phyloP scores from a whole-genome alignment of 2,888 invertebrate species.

The Andrena haemorrhoa region DNA sequence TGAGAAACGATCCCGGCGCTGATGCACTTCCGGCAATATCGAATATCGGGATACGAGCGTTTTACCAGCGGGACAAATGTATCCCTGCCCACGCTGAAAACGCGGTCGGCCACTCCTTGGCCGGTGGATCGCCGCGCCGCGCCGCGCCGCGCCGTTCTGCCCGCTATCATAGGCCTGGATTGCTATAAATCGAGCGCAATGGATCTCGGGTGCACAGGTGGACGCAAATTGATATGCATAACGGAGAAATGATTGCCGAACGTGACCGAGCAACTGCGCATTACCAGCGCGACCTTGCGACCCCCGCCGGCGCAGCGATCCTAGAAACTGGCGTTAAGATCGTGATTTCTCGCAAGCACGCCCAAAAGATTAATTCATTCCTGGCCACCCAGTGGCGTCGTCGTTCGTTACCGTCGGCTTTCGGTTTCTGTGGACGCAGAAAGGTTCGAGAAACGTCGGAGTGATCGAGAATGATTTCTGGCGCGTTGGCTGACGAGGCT shows the following conservation, averaged over 20 bases:
- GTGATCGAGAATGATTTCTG: too few relatives aligned
- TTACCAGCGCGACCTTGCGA: conserved; percentile 39
- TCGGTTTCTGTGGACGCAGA: too few relatives aligned
- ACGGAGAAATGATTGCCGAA: conserved; percentile 63
- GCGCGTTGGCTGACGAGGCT: too few relatives aligned
- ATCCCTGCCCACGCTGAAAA: conserved; percentile 38
- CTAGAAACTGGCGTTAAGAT: conserved; percentile 27
- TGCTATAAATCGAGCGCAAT: conserved; percentile 60
- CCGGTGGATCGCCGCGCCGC: background rate
- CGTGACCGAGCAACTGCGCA: conserved; percentile 59
- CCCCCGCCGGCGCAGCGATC: conserved; percentile 15
- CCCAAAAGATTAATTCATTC: conserved; percentile 40
- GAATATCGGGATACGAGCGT: conserved; percentile 29
- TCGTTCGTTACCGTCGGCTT: background rate
- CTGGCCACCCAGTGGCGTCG: background rate
- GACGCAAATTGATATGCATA: conserved; percentile 72
- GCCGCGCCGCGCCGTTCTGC: conserved; percentile 1
- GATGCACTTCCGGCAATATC: conserved; percentile 42
- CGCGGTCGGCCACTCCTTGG: conserved; percentile 36
- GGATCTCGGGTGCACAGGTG: conserved; percentile 62
- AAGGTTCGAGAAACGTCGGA: too few relatives aligned
- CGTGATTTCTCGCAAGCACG: conserved; percentile 40
- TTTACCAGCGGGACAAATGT: conserved; percentile 32
- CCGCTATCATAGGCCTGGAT: conserved; percentile 37
- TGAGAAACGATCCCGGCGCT: conserved; percentile 34